Evolutionary conservation across 2,797 vertebrate species (phyloP), one percentile per base, ranked within the genome.

Genomic region (Chromis chromis): DNA sequence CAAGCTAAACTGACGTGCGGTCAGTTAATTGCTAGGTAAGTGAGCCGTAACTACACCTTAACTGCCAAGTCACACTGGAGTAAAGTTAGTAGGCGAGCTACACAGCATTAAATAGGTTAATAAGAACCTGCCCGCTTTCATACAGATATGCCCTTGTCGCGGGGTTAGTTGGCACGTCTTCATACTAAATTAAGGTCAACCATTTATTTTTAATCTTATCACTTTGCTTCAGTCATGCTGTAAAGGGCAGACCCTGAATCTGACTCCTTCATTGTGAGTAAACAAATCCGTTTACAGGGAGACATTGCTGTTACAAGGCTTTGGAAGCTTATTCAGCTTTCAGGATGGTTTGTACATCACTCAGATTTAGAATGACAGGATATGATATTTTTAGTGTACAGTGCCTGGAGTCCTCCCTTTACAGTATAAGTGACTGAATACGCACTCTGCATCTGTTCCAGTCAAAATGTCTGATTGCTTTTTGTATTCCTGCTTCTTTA

Each of bases 401-500:
- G 33, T 50, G 25, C 42, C 11, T 7, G 2, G 3, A 24, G 11
- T 3, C 9, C 3, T 68, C 3, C 22, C 14, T 44, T 22, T 3
- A 39, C 4, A 49, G 3, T 28, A 6, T 3, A 27, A 48, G 2
- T 63, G 25, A 7, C 8, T 10, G 17, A 16, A 6, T 27, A 4
- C 54, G 0, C 28, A n/a, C 8, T 69, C 36, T 36, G 33, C 33
- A 36, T 11, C 6, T 0, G 4, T 46, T 28, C 10, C 7, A 27
- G 11, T 3, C 14, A 25, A 8, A 54, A 36, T 21, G 16, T 36
- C 10, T 40, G 5, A 46, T 31, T 28, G 19, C 9, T 39, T 64
- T 31, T 0, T 55, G 16, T 16, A 7, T 52, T 4, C 0, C 21
- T 56, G 11, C 11, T 17, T 58, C 28, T 64, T 58, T 70, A 99